Percentiles rank a stretch among this genome's conserved stretches.
phyloP scores from a whole-genome alignment of 2,888 invertebrate species.

The Apocheima hispidaria region DNA sequence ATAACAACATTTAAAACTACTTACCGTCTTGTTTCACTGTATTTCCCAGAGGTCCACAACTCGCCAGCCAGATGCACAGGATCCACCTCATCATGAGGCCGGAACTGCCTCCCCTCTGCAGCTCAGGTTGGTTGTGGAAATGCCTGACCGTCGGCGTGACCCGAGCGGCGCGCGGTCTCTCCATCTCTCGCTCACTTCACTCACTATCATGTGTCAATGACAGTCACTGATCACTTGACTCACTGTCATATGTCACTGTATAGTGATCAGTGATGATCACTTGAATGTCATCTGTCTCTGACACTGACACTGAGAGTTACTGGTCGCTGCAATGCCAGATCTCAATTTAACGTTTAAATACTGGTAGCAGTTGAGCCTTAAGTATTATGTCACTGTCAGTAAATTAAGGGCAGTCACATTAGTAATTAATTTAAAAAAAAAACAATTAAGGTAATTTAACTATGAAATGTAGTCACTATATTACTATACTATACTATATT shows the following conservation, averaged over 20 bases:
- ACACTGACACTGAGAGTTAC: neutral
- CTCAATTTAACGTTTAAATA: neutral
- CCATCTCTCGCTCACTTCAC: constrained; percentile 62
- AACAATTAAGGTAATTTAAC: no score
- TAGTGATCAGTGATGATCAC: constrained; percentile 13
- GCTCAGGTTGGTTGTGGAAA: constrained; percentile 81
- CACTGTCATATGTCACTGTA: neutral
- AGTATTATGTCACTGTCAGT: neutral
- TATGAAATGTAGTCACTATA: no score
- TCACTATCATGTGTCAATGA: constrained; percentile 52
- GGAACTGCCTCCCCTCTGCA: constrained; percentile 67
- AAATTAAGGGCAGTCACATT: no score
- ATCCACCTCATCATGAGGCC: constrained; percentile 80
- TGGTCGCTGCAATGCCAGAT: neutral
- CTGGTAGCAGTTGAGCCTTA: neutral
- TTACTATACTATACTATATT: no score
- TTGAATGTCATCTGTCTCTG: no score
- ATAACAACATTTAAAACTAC: no score
- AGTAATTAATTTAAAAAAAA: no score
- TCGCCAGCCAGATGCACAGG: constrained; percentile 76
- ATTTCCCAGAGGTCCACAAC: constrained; percentile 77
- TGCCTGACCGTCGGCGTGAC: constrained; percentile 75
- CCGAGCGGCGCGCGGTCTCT: constrained; percentile 58
- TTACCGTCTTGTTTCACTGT: constrained; percentile 82
- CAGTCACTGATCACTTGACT: constrained; percentile 25